Evolutionary conservation across 2,113 vertebrate genomes (phyloP), one percentile per base, ranked within the genome.

Genomic region (Oceanites oceanicus): DNA sequence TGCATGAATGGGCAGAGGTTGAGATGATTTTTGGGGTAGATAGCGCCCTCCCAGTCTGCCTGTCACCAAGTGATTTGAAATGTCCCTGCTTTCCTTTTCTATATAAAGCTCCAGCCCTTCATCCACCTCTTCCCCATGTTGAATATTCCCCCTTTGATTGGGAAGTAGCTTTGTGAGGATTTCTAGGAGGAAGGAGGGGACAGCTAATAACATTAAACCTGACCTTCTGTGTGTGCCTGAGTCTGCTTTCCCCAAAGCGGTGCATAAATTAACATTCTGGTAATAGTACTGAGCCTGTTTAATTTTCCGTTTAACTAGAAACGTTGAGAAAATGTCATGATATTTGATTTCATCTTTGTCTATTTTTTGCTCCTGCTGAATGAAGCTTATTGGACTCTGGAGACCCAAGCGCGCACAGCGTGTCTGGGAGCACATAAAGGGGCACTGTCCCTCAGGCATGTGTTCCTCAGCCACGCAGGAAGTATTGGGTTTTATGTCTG

Each of bases 281-380:
- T 77, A 94, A 89, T 91, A 97, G 94, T 75, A 82, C 77, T 59
- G 86, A 96, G 95, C 94, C 92, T 97, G 95, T 97, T 95, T 91
- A 95, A 95, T 97, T 95, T 97, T 94, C 87, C 95, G 65, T 95
- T 94, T 96, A 94, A 95, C 92, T 95, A 90, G 94, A 82, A 95
- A 94, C 23, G 3, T 47, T 86, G 86, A 68, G 95, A 94, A 96
- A 97, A 97, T 96, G 96, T 96, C 96, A 97, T 88, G 96, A 85
- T 96, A 95, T 95, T 96, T 92, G 72, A 91, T 95, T 95, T 95
- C 91, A 94, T 87, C 92, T 91, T 87, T 92, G 92, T 92, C 94
- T 95, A 75, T 96, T 97, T 97, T 97, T 91, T 85, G 44, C 95
- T 87, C 19, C 58, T 14, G 70, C 84, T 94, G 92, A 96, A 91